Conservation (phyloP, 2,888 invertebrate species). For the Thereva unica region DNA sequence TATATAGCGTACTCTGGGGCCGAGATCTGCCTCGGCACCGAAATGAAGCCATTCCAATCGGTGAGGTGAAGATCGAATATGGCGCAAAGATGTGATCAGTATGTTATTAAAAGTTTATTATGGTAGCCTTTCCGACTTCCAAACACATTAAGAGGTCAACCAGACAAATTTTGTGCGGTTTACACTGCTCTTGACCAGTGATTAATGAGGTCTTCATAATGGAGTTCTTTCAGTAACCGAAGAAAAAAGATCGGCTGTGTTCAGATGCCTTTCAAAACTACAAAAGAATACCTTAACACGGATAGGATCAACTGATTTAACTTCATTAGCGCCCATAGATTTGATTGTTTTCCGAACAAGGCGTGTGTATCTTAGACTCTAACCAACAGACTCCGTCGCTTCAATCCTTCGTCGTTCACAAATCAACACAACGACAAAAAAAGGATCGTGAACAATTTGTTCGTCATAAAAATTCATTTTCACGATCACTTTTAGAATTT, state of each 20-base stretch:
- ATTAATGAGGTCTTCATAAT: constrained; percentile 28
- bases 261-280: not conserved
- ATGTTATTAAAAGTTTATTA: constrained; percentile 34
- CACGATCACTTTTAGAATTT: too few species aligned
- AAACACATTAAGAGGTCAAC: constrained; percentile 36
- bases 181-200: constrained; percentile 19
- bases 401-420: not conserved
- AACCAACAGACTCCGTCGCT: not conserved
- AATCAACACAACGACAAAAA: too few species aligned
- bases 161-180: constrained; percentile 35
- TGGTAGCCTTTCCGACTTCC: constrained; percentile 29
- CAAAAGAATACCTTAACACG: not conserved
- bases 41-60: constrained; percentile 24
- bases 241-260: not conserved
- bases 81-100: constrained; percentile 23
- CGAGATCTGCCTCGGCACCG: not conserved
- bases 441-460: too few species aligned
- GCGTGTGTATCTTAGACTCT: not conserved
- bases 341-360: not conserved
- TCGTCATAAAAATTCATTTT: too few species aligned
- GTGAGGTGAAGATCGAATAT: constrained; percentile 16
- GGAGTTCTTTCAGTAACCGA: constrained; percentile 14
- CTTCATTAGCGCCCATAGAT: constrained; percentile 27
- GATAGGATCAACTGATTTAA: not conserved
- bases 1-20: constrained; percentile 40